Base-by-base conservation (phyloP, 2,888 invertebrate genomes). In the Penaeus monodon region DNA sequence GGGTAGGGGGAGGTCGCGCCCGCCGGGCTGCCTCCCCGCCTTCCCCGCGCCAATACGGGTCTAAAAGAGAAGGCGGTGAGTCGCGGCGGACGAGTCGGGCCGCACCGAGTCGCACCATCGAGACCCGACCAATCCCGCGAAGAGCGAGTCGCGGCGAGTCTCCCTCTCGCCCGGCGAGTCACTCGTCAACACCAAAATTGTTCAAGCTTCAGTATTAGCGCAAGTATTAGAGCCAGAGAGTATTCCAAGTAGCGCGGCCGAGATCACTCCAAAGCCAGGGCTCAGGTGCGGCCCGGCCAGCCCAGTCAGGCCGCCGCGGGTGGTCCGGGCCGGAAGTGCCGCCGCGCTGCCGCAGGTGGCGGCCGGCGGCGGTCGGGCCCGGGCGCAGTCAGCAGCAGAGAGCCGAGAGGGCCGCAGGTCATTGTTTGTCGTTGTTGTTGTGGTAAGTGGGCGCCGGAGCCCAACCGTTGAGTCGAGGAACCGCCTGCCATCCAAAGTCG, bases 31-130 rank as follows among this genome's bases (percentile, higher is more conserved):
- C 82, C 82, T 82, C 82, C 79, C 79, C 78, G 66, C 79, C 79
- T 70, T 79, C 85, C 84, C 74, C 79, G 79, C 78, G 74, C 85
- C 85, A 85, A 79, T 85, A 85, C 85, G 85, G 85, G 85, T 85
- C 79, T 79, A 65, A 68, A 38, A 85, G 85, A 64, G 78, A 78
- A 85, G 85, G 82, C 82, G 49, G 85, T 73, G 73, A 79, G 85
- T 79, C 70, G 57, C 33, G 81, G 73, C 81, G 57, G 73, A 68
- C 63, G 20, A 27, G 63, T 49, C 24, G 68, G 44, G 49, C 22
- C 81, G n/a, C 81, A 57, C 29, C 29, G 77, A 77, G 77, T 63
- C 57, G 14, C 57, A 29, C 57, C 27, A 77, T 24, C 12, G 49
- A 77, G 77, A 49, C 77, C 44, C 76, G 49, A 17, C 57, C 57